phyloP scores from a whole-genome alignment of 2,797 vertebrate species.

The Spatula versicolor region DNA sequence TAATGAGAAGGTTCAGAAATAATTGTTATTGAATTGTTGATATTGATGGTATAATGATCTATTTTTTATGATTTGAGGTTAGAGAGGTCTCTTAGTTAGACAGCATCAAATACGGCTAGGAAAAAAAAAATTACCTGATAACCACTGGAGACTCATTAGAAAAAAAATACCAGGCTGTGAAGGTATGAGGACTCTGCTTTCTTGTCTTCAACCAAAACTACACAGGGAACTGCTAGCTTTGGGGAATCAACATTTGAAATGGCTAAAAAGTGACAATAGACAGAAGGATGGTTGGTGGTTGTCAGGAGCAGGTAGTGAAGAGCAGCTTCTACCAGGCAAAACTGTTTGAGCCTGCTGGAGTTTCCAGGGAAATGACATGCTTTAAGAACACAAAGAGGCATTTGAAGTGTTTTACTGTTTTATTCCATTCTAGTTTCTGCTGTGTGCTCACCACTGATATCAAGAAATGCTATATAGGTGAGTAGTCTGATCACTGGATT shows the following conservation, averaged over 20 bases:
- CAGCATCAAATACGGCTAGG: background rate
- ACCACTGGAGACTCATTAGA: background rate
- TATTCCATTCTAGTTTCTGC: background rate
- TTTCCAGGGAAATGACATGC: background rate
- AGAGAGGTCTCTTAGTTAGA: background rate
- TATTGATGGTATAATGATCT: background rate
- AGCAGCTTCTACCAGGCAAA: background rate
- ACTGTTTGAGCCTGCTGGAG: background rate
- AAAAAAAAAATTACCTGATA: background rate
- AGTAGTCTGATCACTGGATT: background rate
- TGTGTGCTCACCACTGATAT: background rate
- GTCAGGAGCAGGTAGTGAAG: background rate
- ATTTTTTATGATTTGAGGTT: background rate
- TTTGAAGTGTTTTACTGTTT: background rate
- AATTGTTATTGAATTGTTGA: background rate
- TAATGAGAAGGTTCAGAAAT: background rate
- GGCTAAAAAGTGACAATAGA: background rate
- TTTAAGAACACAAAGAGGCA: background rate
- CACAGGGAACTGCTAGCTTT: background rate
- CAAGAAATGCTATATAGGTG: background rate
- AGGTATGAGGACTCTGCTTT: background rate
- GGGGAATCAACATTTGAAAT: background rate
- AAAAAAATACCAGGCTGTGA: background rate
- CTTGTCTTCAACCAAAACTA: background rate
- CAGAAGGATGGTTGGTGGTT: background rate